Evolutionary conservation across 2,888 invertebrate genomes (phyloP).

Genomic region (Thecophora atra): DNA sequence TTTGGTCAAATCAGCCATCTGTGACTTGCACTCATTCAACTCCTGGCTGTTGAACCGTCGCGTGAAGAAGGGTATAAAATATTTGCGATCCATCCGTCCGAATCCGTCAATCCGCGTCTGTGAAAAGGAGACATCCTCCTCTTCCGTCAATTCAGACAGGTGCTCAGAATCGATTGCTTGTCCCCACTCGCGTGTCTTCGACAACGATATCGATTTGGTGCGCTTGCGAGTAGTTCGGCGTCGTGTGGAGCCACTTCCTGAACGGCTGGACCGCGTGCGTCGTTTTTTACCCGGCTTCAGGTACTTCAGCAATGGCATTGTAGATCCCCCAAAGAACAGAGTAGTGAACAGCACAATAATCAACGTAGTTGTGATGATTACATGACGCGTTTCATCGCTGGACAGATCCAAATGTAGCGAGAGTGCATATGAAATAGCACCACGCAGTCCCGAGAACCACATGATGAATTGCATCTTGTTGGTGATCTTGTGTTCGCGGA

Average conservation of each 20-base stretch:
- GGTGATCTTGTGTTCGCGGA: slow-evolving; percentile 97
- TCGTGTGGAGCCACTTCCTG: slow-evolving; percentile 41
- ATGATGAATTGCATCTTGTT: slow-evolving; percentile 99
- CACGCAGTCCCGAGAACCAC: slow-evolving; percentile 98
- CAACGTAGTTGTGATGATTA: slow-evolving; percentile 97
- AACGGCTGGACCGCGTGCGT: slow-evolving; percentile 52
- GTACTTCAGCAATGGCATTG: slow-evolving; percentile 96
- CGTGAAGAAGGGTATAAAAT: slow-evolving; percentile 96
- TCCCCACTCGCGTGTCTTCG: slow-evolving; percentile 98
- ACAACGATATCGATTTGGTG: slow-evolving; percentile 87
- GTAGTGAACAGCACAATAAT: slow-evolving; percentile 97
- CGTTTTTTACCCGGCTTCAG: slow-evolving; percentile 70
- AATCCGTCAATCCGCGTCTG: slow-evolving; percentile 86
- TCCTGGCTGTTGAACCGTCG: slow-evolving; percentile 96
- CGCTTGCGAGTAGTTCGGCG: slow-evolving; percentile 70
- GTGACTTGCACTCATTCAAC: slow-evolving; percentile 93
- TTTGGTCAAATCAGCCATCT: slow-evolving; percentile 95
- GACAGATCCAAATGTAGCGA: slow-evolving; percentile 94
- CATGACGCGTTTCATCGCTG: slow-evolving; percentile 88
- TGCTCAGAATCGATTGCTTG: slow-evolving; percentile 94
- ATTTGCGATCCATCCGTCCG: slow-evolving; percentile 90
- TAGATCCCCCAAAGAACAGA: slow-evolving; percentile 93
- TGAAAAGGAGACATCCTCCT: slow-evolving; percentile 85
- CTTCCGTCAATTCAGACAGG: slow-evolving; percentile 91
- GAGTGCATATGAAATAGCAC: slow-evolving; percentile 97